These are phyloP conservation scores for Limosa lapponica DNA, from an alignment of 2,797 vertebrate genomes.

Conservation along the genomic window DNA sequence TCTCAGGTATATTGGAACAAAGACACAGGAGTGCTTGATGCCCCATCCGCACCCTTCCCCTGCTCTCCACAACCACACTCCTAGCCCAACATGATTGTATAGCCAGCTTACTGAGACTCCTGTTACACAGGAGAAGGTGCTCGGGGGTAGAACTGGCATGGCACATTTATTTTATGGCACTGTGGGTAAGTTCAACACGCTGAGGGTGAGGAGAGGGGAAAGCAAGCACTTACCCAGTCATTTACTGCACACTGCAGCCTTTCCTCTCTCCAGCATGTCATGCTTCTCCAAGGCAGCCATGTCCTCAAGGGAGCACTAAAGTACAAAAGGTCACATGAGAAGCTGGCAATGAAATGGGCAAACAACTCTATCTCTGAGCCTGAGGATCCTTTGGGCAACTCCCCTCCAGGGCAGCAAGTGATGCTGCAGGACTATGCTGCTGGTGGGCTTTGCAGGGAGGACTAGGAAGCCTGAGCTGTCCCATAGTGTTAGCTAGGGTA, in stretches of 20 bases:
- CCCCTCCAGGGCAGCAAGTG: fast-evolving
- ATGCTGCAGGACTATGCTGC: fast-evolving
- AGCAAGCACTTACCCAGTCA: background rate
- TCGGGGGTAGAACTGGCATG: background rate
- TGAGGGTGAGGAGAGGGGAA: background rate
- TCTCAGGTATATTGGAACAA: background rate
- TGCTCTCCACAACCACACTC: background rate
- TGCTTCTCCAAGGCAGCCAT: background rate
- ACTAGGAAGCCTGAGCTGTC: background rate
- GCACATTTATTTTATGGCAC: background rate
- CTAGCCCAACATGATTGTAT: fast-evolving
- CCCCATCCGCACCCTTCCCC: background rate
- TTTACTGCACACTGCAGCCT: background rate
- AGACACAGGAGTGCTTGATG: background rate
- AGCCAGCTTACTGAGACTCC: background rate
- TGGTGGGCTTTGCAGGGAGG: background rate
- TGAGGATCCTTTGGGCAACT: background rate
- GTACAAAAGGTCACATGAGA: background rate
- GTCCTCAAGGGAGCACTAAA: background rate
- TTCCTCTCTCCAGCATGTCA: background rate
- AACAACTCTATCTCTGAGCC: background rate
- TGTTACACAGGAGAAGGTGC: background rate
- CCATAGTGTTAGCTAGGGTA: background rate
- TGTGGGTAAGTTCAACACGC: fast-evolving
- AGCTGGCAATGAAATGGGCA: background rate